phyloP scores from a whole-genome alignment of 64 coral and sea anemone species.

The Montipora cactus region DNA sequence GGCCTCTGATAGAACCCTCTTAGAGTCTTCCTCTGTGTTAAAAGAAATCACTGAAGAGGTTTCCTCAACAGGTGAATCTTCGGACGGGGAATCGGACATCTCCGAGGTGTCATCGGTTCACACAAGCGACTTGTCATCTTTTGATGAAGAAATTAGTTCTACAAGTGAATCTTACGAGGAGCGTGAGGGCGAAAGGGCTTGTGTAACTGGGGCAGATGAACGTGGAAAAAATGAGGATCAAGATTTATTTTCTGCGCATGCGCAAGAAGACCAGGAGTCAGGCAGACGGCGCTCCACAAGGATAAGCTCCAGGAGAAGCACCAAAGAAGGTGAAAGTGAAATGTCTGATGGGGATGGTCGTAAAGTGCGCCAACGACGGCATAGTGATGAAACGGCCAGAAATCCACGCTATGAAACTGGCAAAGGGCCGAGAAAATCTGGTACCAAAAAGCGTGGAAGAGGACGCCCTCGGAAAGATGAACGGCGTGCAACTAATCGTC shows the following conservation, averaged over 20 bases:
- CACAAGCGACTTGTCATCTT: conserved; percentile 97
- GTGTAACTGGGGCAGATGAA: not conserved
- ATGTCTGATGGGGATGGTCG: conserved; percentile 10
- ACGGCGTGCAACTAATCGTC: not conserved
- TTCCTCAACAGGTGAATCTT: conserved; percentile 45
- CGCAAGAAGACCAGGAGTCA: not conserved
- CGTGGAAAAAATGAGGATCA: not conserved
- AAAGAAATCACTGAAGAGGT: not conserved
- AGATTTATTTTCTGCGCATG: not conserved
- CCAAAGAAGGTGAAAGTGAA: conserved; percentile 72
- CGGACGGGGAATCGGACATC: conserved; percentile 80
- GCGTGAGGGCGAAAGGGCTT: not conserved
- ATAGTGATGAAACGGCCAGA: not conserved
- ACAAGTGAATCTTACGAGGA: conserved; percentile 36
- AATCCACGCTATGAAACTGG: not conserved
- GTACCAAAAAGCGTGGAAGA: conserved; percentile 17
- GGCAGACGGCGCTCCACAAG: conserved; percentile 51
- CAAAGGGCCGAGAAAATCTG: not conserved
- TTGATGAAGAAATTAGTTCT: conserved; percentile 86
- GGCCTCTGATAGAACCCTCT: not conserved
- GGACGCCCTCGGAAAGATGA: conserved; percentile 63
- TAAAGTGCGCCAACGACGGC: conserved; percentile 37
- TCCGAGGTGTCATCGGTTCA: conserved; percentile 96
- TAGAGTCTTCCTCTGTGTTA: not conserved
- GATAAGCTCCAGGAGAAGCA: conserved; percentile 76